A percentile compares a stretch with the other conserved stretches of the same genome.
Evolutionary conservation across 2,113 vertebrate genomes (phyloP).

Genomic region (Seriola dumerili): DNA sequence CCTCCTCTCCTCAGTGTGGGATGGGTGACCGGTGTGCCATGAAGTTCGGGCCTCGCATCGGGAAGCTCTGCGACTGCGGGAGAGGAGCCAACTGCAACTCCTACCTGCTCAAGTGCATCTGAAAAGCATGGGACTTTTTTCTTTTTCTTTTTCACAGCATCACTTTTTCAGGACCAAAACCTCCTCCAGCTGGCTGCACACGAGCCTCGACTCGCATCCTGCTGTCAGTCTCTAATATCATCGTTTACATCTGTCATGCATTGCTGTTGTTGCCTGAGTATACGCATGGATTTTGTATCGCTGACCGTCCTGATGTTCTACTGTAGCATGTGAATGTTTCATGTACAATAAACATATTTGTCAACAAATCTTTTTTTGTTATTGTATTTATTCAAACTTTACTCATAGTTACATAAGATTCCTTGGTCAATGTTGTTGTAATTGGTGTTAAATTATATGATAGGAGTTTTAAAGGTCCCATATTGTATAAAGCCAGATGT

Average conservation of each 20-base stretch:
- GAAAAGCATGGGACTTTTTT: not conserved
- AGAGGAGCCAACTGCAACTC: slow-evolving; percentile 85
- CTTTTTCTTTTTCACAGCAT: not conserved
- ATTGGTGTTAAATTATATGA: too few relatives aligned
- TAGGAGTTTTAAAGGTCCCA: too few relatives aligned
- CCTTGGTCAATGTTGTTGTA: not conserved
- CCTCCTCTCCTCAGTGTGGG: slow-evolving; percentile 71
- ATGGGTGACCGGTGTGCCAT: slow-evolving; percentile 84
- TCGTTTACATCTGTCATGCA: not conserved
- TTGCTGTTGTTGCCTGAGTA: slow-evolving; percentile 13
- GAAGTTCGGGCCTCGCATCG: slow-evolving; percentile 85
- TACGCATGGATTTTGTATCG: slow-evolving; percentile 33
- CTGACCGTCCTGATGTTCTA: slow-evolving; percentile 3
- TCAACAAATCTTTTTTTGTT: not conserved
- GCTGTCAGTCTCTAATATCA: not conserved
- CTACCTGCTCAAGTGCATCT: slow-evolving; percentile 87
- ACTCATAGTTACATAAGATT: not conserved
- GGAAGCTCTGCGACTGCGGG: slow-evolving; percentile 87
- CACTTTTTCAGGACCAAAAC: not conserved
- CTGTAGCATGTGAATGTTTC: slow-evolving; percentile 44
- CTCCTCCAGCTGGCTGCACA: slow-evolving; percentile 1
- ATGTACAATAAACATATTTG: slow-evolving; percentile 57
- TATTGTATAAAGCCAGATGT: too few relatives aligned
- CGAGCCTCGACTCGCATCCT: too few relatives aligned
- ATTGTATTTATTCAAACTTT: not conserved